phyloP scores from a whole-genome alignment of 2,797 vertebrate genomes.

The Poecile montanus region DNA sequence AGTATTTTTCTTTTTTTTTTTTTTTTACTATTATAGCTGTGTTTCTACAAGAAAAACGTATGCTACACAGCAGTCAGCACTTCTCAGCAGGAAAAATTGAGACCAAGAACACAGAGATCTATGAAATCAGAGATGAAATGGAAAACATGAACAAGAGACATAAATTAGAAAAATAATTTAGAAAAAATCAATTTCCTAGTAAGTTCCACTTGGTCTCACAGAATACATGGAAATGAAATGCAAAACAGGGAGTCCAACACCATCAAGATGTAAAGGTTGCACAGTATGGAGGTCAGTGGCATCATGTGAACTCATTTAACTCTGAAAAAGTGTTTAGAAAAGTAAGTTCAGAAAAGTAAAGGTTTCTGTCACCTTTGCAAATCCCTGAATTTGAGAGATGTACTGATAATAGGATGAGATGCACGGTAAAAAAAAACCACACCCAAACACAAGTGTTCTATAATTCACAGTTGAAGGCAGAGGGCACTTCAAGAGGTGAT shows the following conservation, averaged over 20 bases:
- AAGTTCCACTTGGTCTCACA: constrained; percentile 56
- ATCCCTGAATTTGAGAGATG: background rate
- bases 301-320: constrained; percentile 35
- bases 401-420: background rate
- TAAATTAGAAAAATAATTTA: constrained; percentile 62
- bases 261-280: constrained; percentile 37
- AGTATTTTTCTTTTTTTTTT: background rate
- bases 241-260: constrained; percentile 42
- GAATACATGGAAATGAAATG: constrained; percentile 49
- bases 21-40: background rate
- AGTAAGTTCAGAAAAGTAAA: background rate
- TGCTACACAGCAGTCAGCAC: constrained; percentile 2
- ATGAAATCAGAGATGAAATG: constrained; percentile 31
- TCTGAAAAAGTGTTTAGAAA: constrained; percentile 22
- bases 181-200: constrained; percentile 54
- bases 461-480: background rate
- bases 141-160: constrained; percentile 44
- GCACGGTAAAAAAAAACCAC: background rate
- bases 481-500: background rate
- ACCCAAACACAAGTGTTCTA: background rate
- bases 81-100: constrained; percentile 20
- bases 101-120: constrained; percentile 17
- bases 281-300: background rate
- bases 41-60: background rate
- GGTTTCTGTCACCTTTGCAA: constrained; percentile 26